Evolutionary conservation across 2,888 invertebrate genomes (phyloP), one percentile per base, ranked within the genome.

Genomic region (Smittia aterrima): DNA sequence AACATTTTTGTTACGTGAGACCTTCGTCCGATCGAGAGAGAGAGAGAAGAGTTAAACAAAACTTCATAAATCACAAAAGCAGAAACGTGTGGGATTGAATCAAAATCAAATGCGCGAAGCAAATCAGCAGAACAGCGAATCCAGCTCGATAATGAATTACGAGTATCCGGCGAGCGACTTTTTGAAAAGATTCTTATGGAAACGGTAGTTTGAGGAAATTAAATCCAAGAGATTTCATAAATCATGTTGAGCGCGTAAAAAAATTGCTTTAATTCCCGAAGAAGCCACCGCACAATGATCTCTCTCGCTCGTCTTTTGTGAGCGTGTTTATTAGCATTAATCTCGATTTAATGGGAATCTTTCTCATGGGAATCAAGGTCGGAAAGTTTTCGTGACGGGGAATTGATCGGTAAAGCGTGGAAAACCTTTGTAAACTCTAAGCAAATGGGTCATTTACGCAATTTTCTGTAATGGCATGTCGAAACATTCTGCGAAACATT

Each of bases 151-250:
- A 68, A 41, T 68, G 47, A 68, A 68, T 68, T 20, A 47, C 38
- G 24, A 68, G 38, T 24, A 68, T 41, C 68, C 47, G 68, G 22
- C n/a, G 22, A 58, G 18, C 22, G 18, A 47, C 9, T 47, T 47
- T n/a, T 6, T 58, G 47, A 47, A 47, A 7, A 47, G 32, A 40
- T 68, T 68, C 16, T 32, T 32, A 9, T n/a, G 40, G 13, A 22
- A 68, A 68, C 68, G 68, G 68, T 68, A 68, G 68, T 68, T 68
- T 24, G 41, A 9, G 16, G 25, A 68, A 68, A 41, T 47, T 24
- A 68, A 41, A 68, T 68, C 22, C 68, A 24, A 27, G 38, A 11
- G 66, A 66, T 68, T 68, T 24, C 40, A 68, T 68, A 68, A 68
- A 68, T 68, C 68, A 68, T 38, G 32, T 58, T 58, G 18, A 20